phyloP scores from a whole-genome alignment of 2,797 vertebrate genomes.

The Silurus aristotelis region DNA sequence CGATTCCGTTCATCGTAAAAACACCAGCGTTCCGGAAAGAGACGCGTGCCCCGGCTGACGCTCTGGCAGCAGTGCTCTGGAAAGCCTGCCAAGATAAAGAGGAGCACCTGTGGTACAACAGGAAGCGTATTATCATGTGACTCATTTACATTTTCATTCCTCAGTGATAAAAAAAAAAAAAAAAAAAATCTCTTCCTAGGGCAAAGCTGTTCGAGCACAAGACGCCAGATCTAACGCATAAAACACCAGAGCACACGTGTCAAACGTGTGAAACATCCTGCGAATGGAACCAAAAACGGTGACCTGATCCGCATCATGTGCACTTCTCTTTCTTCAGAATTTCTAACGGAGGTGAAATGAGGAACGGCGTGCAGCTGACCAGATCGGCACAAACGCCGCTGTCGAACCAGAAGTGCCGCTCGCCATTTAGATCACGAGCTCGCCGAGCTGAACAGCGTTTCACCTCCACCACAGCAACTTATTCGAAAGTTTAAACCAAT shows the following conservation, averaged over 20 bases:
- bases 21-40: background rate
- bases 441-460: too few species aligned
- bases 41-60: conserved; percentile 8
- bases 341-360: background rate
- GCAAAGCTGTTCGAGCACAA: background rate
- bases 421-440: too few species aligned
- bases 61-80: conserved; percentile 27
- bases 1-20: conserved; percentile 24
- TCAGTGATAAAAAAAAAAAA: background rate
- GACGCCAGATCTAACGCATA: background rate
- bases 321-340: background rate
- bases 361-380: conserved; percentile 11
- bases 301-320: background rate
- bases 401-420: background rate
- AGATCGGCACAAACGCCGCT: background rate
- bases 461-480: too few species aligned
- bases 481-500: too few species aligned
- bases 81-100: conserved; percentile 22
- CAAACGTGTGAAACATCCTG: background rate
- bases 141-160: background rate
- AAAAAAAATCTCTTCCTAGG: background rate
- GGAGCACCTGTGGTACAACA: conserved; percentile 43
- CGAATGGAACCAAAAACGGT: background rate
- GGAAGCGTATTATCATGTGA: background rate
- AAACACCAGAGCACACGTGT: background rate